phyloP scores from a whole-genome alignment of 1,140 invertebrate species.

The Neomicropteryx cornuta region DNA sequence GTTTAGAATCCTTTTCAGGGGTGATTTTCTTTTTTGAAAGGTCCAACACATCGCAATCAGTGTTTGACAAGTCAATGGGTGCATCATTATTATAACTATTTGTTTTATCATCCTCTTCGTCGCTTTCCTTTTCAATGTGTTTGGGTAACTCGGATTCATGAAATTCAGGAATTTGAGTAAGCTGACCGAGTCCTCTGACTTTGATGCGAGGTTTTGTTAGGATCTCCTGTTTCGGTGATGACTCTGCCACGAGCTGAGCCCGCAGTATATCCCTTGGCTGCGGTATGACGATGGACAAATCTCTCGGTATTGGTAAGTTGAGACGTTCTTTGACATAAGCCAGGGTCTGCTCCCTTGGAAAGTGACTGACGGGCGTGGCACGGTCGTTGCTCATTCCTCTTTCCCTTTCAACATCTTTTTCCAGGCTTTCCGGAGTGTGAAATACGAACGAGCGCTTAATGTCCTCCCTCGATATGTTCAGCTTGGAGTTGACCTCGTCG shows the following conservation, averaged over 20 bases:
- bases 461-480: slow-evolving; percentile 36
- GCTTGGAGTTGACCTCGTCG: slow-evolving; percentile 49
- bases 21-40: slow-evolving; percentile 67
- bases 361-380: slow-evolving; percentile 37
- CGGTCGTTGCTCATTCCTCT: slow-evolving; percentile 21
- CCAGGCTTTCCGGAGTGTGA: slow-evolving; percentile 26
- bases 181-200: slow-evolving; percentile 48
- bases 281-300: slow-evolving; percentile 14
- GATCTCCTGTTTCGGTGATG: slow-evolving; percentile 16
- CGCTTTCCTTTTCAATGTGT: slow-evolving; percentile 19
- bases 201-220: slow-evolving; percentile 41
- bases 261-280: slow-evolving; percentile 12
- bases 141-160: slow-evolving; percentile 30
- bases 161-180: slow-evolving; percentile 42
- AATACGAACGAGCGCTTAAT: slow-evolving; percentile 34
- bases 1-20: slow-evolving; percentile 31
- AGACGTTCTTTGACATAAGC: slow-evolving; percentile 7
- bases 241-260: slow-evolving; percentile 15
- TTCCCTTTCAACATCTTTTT: slow-evolving; percentile 27
- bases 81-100: slow-evolving; percentile 38
- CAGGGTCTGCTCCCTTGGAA: too few relatives aligned
- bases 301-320: slow-evolving; percentile 11
- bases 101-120: slow-evolving; percentile 22
- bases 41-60: slow-evolving; percentile 63
- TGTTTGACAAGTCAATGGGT: slow-evolving; percentile 65